phyloP scores from a whole-genome alignment of 2,888 invertebrate species.

The Timandra comae region DNA sequence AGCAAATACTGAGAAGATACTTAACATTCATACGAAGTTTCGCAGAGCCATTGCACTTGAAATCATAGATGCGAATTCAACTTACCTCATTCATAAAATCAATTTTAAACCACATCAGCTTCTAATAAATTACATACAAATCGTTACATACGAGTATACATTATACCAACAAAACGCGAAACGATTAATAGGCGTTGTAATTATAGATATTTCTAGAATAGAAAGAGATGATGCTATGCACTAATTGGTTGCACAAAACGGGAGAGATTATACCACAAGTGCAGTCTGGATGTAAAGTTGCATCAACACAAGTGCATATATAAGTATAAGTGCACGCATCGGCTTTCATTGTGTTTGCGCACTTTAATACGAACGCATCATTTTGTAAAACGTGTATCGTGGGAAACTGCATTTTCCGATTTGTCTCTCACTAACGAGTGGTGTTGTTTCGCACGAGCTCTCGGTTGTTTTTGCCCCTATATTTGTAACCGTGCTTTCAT shows the following conservation, averaged over 20 bases:
- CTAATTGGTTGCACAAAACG: conserved; percentile 11
- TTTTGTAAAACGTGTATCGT: conserved; percentile 27
- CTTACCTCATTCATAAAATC: no score
- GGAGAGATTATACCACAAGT: conserved; percentile 12
- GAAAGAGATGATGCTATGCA: conserved; percentile 16
- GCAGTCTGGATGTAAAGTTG: conserved; percentile 30
- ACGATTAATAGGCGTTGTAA: background rate
- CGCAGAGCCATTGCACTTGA: no score
- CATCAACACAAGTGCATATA: conserved; percentile 51
- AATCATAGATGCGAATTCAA: no score
- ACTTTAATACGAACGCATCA: conserved; percentile 41
- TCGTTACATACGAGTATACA: no score
- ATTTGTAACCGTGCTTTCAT: conserved; percentile 49
- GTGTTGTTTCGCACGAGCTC: conserved; percentile 43
- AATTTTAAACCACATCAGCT: no score
- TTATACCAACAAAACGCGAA: no score
- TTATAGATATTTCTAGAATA: conserved; percentile 16
- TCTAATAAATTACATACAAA: no score
- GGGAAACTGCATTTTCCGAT: conserved; percentile 48
- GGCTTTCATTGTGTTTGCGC: conserved; percentile 57
- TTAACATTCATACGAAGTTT: no score
- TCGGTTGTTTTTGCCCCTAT: conserved; percentile 39
- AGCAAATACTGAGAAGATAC: no score
- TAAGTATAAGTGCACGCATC: conserved; percentile 55
- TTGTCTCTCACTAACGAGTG: conserved; percentile 19